phyloP scores from a whole-genome alignment of 2,797 vertebrate species.

The Fringilla coelebs region DNA sequence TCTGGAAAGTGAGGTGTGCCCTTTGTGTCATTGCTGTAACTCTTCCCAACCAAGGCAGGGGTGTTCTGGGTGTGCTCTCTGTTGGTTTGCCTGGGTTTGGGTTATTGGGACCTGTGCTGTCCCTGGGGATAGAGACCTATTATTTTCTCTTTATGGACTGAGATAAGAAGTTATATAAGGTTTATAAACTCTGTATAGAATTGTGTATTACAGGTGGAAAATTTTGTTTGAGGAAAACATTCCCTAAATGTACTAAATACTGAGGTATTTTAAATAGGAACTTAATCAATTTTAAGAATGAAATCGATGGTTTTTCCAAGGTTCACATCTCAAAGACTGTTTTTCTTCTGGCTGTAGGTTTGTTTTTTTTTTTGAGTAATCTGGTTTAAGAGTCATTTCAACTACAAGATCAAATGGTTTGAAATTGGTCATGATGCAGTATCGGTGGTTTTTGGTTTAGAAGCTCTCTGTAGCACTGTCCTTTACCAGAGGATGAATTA shows the following conservation, averaged over 20 bases:
- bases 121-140: neutral
- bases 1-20: too few relatives aligned
- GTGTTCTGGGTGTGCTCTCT: neutral
- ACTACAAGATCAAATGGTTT: neutral
- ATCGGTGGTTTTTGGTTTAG: neutral
- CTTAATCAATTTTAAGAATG: neutral
- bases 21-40: too few relatives aligned
- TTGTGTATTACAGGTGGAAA: fast-evolving
- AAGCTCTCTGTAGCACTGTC: neutral
- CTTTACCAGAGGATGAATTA: neutral
- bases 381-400: neutral
- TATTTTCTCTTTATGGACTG: neutral
- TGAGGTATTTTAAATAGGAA: neutral
- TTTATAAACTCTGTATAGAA: neutral
- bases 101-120: neutral
- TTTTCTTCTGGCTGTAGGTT: too few relatives aligned
- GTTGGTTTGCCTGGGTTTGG: neutral
- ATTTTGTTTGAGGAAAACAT: neutral
- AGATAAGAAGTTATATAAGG: neutral
- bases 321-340: neutral
- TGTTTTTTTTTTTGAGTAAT: too few relatives aligned
- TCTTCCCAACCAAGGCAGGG: too few relatives aligned
- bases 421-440: neutral
- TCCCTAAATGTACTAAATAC: neutral
- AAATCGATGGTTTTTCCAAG: neutral